These are phyloP conservation scores for Python bivittatus DNA, from an alignment of 2,113 vertebrate species.

Conservation along the genomic window DNA sequence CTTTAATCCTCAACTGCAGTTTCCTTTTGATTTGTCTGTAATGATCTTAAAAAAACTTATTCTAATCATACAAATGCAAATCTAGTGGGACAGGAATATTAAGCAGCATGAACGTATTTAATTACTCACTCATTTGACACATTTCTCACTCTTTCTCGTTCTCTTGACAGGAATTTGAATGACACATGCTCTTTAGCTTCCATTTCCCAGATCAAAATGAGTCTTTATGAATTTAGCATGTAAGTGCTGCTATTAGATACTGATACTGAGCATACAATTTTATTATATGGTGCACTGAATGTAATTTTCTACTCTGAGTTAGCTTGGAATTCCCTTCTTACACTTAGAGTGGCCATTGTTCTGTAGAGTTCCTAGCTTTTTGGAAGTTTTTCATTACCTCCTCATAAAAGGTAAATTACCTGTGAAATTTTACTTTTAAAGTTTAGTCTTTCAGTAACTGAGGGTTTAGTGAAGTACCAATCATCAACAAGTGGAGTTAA, in stretches of 20 bases:
- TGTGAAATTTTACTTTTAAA: background rate
- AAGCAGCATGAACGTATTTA: constrained; percentile 12
- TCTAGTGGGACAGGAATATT: constrained; percentile 16
- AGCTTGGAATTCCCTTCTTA: background rate
- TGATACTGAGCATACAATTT: background rate
- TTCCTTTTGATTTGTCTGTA: constrained; percentile 8
- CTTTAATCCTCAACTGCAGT: background rate
- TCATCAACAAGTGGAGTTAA: background rate
- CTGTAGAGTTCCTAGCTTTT: background rate
- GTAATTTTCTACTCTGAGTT: background rate
- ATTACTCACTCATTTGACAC: constrained; percentile 37
- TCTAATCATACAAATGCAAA: constrained; percentile 35
- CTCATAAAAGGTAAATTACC: background rate
- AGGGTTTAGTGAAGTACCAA: background rate
- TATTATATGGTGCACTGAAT: rapidly evolving
- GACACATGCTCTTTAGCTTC: background rate
- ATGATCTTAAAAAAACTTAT: constrained; percentile 38
- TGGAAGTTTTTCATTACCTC: background rate
- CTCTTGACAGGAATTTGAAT: background rate
- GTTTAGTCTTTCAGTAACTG: background rate
- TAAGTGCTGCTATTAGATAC: rapidly evolving
- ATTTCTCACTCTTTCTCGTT: background rate
- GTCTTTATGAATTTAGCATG: background rate
- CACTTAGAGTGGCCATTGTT: background rate
- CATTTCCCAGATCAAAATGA: background rate